A percentile compares a stretch with the other conserved stretches of the same genome.
Conservation (phyloP, 1,140 invertebrate species). For the Papilio dardanus region DNA sequence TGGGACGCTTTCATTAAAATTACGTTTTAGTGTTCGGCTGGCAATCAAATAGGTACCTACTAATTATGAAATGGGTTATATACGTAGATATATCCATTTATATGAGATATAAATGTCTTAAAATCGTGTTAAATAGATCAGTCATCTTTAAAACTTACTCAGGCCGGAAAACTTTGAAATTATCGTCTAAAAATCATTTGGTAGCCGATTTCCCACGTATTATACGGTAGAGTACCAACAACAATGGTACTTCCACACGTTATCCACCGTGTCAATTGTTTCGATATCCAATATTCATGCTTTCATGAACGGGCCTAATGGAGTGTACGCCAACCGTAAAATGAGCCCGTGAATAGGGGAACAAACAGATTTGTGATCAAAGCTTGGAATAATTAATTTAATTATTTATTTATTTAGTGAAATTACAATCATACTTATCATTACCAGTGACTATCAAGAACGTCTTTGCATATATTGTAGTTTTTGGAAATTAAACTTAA, state of each 20-base stretch:
- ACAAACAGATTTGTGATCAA: not conserved
- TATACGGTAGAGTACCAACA: constrained; percentile 50
- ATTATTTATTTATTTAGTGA: too few species aligned
- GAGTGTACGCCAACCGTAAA: constrained; percentile 37
- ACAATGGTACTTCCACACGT: constrained; percentile 52
- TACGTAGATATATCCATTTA: too few species aligned
- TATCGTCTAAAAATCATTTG: not conserved
- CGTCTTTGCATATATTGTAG: too few species aligned
- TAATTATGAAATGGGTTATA: too few species aligned
- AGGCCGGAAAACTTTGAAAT: not conserved
- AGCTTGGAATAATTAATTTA: not conserved
- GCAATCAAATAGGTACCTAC: too few species aligned
- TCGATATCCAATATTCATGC: constrained; percentile 44
- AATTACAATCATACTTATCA: too few species aligned
- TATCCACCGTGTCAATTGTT: constrained; percentile 59
- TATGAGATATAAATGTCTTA: too few species aligned
- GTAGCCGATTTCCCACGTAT: constrained; percentile 55
- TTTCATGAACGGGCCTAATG: constrained; percentile 40
- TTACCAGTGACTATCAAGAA: too few species aligned
- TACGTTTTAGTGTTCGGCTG: too few species aligned
- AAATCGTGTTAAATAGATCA: too few species aligned
- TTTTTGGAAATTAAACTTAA: not conserved
- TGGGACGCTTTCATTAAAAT: too few species aligned
- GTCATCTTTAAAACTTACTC: too few species aligned
- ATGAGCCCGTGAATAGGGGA: not conserved